These are phyloP conservation scores for Neotoma lepida DNA, from an alignment of 2,113 vertebrate species.

Conservation along the genomic window DNA sequence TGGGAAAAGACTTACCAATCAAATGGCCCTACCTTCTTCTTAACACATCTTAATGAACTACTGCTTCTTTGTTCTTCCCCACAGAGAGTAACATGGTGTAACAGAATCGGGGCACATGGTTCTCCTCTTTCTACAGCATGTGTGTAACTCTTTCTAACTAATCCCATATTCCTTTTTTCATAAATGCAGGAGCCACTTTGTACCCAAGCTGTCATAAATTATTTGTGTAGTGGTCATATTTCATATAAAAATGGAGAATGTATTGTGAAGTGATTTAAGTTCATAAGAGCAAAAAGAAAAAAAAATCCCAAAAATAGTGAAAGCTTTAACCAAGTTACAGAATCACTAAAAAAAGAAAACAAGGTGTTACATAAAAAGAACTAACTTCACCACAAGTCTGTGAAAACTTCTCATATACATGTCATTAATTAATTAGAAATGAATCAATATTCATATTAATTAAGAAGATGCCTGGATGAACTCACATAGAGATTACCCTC, in stretches of 20 bases:
- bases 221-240: background rate
- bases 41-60: conserved; percentile 19
- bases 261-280: conserved; percentile 14
- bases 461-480: background rate
- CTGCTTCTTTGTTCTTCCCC: background rate
- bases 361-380: background rate
- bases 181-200: background rate
- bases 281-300: background rate
- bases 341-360: conserved; percentile 24
- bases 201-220: background rate
- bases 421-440: background rate
- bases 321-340: conserved; percentile 13
- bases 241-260: conserved; percentile 17
- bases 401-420: background rate
- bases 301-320: background rate
- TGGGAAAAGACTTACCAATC: conserved; percentile 43
- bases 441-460: background rate
- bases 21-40: conserved; percentile 52
- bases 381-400: background rate
- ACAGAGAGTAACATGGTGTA: background rate
- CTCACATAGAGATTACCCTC: background rate
- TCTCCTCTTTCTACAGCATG: background rate
- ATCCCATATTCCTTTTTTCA: background rate
- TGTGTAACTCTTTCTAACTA: background rate
- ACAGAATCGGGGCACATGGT: background rate